Base-by-base conservation (phyloP, 2,888 invertebrate species). In the Tribolium freemani region DNA sequence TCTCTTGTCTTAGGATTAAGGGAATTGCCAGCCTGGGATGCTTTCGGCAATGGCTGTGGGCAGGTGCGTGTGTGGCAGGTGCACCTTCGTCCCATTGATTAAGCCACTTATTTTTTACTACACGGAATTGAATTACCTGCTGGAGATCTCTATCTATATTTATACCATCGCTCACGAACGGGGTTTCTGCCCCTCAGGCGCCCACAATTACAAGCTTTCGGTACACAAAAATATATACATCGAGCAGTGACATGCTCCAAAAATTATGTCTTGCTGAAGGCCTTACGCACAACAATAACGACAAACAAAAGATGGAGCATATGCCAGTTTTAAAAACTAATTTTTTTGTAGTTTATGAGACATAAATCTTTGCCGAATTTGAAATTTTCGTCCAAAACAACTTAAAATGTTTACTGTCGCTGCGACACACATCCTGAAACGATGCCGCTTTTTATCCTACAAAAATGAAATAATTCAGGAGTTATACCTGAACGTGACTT, bases 21-120 rank as follows among this genome's bases (percentile, higher is more conserved):
- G 45, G 48, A 56, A 68, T 68, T 51, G 57, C 20, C 30, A 30
- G 61, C 48, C 53, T 10, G 46, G 26, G 53, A 60, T 38, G 58
- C 50, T 46, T 46, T 45, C n/a, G 56, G 53, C 48, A 44, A 63
- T 45, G 48, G 57, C 64, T 57, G 11, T 30, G 63, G 72, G 72
- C 72, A 72, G 72, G 72, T 72, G 72, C 56, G 50, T 63, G 69
- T 69, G 72, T 63, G 72, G 72, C 77, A 78, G 77, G 77, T 78
- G 77, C 73, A 71, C 70, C 74, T 72, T 67, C 57, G 71, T 68
- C 60, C 69, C 68, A 60, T 61, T 76, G 77, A 77, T 77, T 77
- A 77, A 76, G 74, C 75, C 74, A 76, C 73, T 76, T 77, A 72
- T 75, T 73, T 76, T 72, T 75, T 60, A 51, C 69, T 60, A 38